Base-by-base conservation (phyloP, 2,888 invertebrate species). In the Cantharis lateralis region DNA sequence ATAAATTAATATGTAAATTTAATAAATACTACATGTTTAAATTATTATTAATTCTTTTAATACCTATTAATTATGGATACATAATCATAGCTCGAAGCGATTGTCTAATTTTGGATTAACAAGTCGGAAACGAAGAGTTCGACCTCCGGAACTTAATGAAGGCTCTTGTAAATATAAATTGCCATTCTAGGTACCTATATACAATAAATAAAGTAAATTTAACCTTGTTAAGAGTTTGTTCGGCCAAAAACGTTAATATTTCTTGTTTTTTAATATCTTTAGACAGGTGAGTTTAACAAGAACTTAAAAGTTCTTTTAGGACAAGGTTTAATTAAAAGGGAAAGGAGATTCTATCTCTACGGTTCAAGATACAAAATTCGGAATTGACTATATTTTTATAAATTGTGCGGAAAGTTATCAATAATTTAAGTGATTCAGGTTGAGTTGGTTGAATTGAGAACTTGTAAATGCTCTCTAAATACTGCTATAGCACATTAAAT, bases 111-210 rank as follows among this genome's bases (percentile, higher is more conserved):
- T 66, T 66, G 24, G 64, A 66, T 66, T 20, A 20, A 66, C 24
- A 66, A 66, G 64, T 66, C 71, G 72, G 68, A 76, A 76, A 70
- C 48, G 64, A 62, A 61, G 18, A 64, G 72, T 28, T 9, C 64
- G 72, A 70, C 76, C 76, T 76, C 76, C 76, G 76, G 76, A 72
- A 76, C 63, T 63, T 76, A 72, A 76, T 72, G 72, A 76, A 76
- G 76, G 76, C 11, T 72, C 62, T 64, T 62, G 32, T 71, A 68
- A 66, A 71, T 18, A 62, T 68, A 76, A 69, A 76, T 20, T 66
- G 24, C 16, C 64, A 15, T 20, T 66, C 64, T 66, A 24, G 13
- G 20, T 20, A 28, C 26, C 26, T 28, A 66, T 66, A 20, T 66
- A 66, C 15, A 66, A 66, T 20, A 66, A 66, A 66, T 66, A 66